A percentile compares a stretch with the other conserved stretches of the same genome.
Evolutionary conservation across 1,140 invertebrate genomes (phyloP).

Genomic region (Planococcus citri): DNA sequence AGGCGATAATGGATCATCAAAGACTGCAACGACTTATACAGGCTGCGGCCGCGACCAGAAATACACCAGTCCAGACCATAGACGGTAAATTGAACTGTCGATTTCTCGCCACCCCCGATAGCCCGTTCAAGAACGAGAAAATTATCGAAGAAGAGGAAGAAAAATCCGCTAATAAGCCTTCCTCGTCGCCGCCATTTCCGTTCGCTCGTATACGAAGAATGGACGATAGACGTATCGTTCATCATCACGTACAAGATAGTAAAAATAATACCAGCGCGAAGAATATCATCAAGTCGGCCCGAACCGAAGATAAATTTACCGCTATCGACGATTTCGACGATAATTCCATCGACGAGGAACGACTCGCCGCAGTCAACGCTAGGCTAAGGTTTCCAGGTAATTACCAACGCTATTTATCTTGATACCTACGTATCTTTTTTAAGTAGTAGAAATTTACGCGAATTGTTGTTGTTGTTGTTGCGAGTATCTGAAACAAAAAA

Average conservation of each 20-base stretch:
- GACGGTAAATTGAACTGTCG: not conserved
- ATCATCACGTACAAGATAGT: not conserved
- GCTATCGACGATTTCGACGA: not conserved
- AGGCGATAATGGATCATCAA: not conserved
- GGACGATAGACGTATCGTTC: not conserved
- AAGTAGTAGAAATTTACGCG: too few relatives aligned
- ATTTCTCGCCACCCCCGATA: not conserved
- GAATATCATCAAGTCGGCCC: not conserved
- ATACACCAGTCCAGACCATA: not conserved
- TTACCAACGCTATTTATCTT: too few relatives aligned
- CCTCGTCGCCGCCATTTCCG: not conserved
- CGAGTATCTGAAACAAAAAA: too few relatives aligned
- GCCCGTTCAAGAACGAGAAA: not conserved
- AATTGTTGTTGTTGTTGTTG: too few relatives aligned
- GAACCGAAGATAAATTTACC: not conserved
- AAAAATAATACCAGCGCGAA: not conserved
- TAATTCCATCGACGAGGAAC: not conserved
- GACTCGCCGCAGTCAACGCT: not conserved
- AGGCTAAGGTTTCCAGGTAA: not conserved
- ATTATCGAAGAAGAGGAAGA: not conserved
- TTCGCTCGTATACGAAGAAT: conserved; percentile 6
- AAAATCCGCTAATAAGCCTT: not conserved
- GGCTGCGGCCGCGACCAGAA: not conserved
- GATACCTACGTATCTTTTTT: too few relatives aligned
- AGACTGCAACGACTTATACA: not conserved